These are phyloP conservation scores for Drosophila gunungcola DNA, from an alignment of 1,140 invertebrate species.

Conservation along the genomic window DNA sequence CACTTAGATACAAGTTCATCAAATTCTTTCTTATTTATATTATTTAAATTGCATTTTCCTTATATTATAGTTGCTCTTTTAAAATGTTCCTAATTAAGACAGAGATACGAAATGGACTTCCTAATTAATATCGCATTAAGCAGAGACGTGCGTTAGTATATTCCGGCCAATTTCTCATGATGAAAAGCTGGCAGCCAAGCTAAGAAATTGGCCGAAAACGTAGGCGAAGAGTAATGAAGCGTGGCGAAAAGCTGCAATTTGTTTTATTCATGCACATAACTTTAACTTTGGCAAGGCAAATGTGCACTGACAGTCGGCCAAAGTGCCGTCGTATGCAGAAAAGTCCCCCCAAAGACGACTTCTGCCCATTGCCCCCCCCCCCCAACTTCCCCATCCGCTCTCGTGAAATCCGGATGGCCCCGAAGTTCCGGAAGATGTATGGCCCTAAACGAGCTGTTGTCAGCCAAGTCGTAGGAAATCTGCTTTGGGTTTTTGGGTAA, in stretches of 20 bases:
- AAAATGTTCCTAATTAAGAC: not conserved
- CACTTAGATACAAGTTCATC: too few relatives aligned
- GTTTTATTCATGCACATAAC: slow-evolving; percentile 57
- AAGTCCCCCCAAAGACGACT: slow-evolving; percentile 2
- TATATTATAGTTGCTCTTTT: not conserved
- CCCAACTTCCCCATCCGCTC: too few relatives aligned
- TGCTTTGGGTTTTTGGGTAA: slow-evolving; percentile 60
- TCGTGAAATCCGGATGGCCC: not conserved
- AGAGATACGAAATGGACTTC: not conserved
- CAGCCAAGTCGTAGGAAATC: slow-evolving; percentile 29
- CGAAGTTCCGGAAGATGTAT: slow-evolving; percentile 42
- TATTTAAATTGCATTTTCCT: not conserved
- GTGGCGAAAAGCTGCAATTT: slow-evolving; percentile 53
- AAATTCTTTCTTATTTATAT: not conserved
- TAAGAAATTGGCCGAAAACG: not conserved
- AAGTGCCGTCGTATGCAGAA: slow-evolving; percentile 47
- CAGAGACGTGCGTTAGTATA: not conserved
- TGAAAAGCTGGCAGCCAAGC: not conserved
- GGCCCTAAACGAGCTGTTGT: slow-evolving; percentile 61
- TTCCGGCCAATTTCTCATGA: not conserved
- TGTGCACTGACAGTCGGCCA: slow-evolving; percentile 37
- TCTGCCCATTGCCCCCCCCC: not conserved
- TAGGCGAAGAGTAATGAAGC: slow-evolving; percentile 24
- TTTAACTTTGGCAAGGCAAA: slow-evolving; percentile 36
- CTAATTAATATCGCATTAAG: not conserved